Evolutionary conservation across 2,113 vertebrate genomes (phyloP), one percentile per base, ranked within the genome.

Genomic region (Hemichromis elongatus): DNA sequence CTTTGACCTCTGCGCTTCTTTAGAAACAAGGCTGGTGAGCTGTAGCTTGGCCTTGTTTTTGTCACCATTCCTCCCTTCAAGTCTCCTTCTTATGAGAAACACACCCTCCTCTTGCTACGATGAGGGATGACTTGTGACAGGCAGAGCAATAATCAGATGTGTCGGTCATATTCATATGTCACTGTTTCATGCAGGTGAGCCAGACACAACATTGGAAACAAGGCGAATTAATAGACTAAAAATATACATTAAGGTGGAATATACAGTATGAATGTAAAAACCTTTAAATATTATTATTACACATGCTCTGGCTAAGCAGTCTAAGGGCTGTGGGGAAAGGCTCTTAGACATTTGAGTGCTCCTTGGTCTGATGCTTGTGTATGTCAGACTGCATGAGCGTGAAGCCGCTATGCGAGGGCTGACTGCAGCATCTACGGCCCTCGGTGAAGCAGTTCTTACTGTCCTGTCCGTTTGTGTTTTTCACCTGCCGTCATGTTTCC

Each of bases 1-100:
- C 92, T 91, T 55, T 93, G 90, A 91, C 89, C 82, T 52, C 37
- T 10, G 18, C 24, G 63, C 59, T 82, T 52, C 56, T 47, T 84
- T 47, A 59, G 70, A 54, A 21, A 26, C 1, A 11, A 42, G 40
- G 77, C 35, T 83, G 66, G 83, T 66, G 88, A 89, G 52, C 77
- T 30, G 30, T 59, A 59, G 68, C 73, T 28, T 26, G 42, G 5
- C 40, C 54, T 85, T 8, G 2, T 56, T 80, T n/a, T 2, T 33
- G 68, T 59, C 42, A 24, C 47, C 30, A 8, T 45, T 30, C 73
- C 85, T 85, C 86, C 85, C 52, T 59, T 37, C 50, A 53, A n/a
- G 30, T 35, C 57, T 78, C 86, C 13, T 16, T 19, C 61, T 24
- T n/a, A 59, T 55, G 57, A 86, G 40, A 85, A 28, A 85, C 75